Percentiles rank a stretch among this genome's conserved stretches.
These are phyloP conservation scores for Sebastes oblongus DNA, from an alignment of 2,797 vertebrate species.

Conservation along the genomic window DNA sequence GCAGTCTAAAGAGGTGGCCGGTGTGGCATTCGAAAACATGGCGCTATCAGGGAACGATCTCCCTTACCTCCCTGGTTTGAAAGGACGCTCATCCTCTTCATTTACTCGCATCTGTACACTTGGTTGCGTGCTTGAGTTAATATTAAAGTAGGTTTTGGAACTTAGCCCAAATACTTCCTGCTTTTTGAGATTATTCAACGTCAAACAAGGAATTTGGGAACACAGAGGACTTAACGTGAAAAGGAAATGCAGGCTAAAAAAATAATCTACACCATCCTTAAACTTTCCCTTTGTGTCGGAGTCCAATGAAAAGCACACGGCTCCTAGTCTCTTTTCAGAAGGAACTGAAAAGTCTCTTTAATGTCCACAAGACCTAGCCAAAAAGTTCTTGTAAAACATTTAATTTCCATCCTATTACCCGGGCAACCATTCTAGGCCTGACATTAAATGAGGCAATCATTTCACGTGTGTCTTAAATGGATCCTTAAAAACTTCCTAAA, in stretches of 20 bases:
- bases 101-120: conserved; percentile 81
- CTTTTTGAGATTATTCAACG: conserved; percentile 62
- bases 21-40: conserved; percentile 76
- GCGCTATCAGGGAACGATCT: conserved; percentile 71
- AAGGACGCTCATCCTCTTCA: conserved; percentile 73
- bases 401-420: conserved; percentile 62
- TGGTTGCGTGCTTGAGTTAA: conserved; percentile 82
- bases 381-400: conserved; percentile 55
- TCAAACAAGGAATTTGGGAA: conserved; percentile 68
- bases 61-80: conserved; percentile 78
- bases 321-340: conserved; percentile 31
- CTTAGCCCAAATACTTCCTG: conserved; percentile 77
- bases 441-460: conserved; percentile 67
- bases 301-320: conserved; percentile 20
- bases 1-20: conserved; percentile 63
- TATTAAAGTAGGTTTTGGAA: conserved; percentile 80
- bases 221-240: conserved; percentile 40
- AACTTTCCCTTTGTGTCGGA: conserved; percentile 45
- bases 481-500: conserved; percentile 64
- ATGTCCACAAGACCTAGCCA: conserved; percentile 35
- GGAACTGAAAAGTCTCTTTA: conserved; percentile 43
- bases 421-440: conserved; percentile 42
- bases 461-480: conserved; percentile 50
- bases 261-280: conserved; percentile 28
- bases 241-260: conserved; percentile 68